These are phyloP conservation scores for Mustela lutreola DNA, from an alignment of 2,113 vertebrate genomes.

Conservation along the genomic window DNA sequence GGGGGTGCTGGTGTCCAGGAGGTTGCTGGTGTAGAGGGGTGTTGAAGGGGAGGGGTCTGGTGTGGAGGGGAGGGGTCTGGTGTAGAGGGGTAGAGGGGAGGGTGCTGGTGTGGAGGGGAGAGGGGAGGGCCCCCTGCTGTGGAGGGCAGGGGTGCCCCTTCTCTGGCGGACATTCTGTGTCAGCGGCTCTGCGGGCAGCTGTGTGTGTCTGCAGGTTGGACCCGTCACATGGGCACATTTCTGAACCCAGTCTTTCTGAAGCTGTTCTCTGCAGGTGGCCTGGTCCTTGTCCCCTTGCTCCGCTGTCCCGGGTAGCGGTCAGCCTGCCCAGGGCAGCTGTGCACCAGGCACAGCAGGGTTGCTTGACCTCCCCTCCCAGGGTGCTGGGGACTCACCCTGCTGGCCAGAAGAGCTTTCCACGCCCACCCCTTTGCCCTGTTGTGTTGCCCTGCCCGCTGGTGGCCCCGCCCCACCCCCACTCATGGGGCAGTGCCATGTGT, in stretches of 20 bases:
- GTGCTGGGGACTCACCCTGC: not conserved
- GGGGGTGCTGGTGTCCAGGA: not conserved
- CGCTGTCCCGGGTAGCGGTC: not conserved
- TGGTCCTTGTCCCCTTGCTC: not conserved
- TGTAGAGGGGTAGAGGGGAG: too few species aligned
- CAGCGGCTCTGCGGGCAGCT: not conserved
- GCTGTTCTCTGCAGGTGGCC: not conserved
- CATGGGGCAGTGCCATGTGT: not conserved
- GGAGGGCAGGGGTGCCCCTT: not conserved
- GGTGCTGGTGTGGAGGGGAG: not conserved
- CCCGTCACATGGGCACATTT: not conserved
- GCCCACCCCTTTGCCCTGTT: not conserved
- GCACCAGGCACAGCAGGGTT: not conserved
- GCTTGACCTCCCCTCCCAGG: not conserved
- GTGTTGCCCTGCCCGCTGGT: too few species aligned
- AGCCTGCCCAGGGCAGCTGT: not conserved
- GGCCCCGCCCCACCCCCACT: not conserved
- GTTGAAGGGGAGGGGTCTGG: too few species aligned
- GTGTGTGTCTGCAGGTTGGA: not conserved
- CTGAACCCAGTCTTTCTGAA: not conserved
- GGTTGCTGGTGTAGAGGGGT: too few species aligned
- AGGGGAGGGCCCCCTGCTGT: not conserved
- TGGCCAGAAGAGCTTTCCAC: not conserved
- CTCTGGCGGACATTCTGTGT: fast-evolving
- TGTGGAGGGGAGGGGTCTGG: too few species aligned